These are phyloP conservation scores for Camponotus pennsylvanicus DNA, from an alignment of 1,140 invertebrate species.

Conservation along the genomic window DNA sequence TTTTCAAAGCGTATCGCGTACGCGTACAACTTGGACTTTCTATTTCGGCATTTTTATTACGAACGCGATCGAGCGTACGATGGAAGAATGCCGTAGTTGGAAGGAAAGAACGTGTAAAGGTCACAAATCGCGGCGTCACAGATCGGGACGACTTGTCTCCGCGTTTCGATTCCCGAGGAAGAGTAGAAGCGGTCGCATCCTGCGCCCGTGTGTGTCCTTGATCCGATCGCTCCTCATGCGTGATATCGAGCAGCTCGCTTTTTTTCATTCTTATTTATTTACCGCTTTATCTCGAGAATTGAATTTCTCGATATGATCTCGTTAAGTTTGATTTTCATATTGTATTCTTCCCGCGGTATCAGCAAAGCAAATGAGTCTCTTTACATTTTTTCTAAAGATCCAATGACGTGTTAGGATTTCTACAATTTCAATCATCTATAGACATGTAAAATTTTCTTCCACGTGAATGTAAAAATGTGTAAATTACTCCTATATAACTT, in stretches of 20 bases:
- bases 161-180: not conserved
- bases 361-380: too few species aligned
- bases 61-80: slow-evolving; percentile 43
- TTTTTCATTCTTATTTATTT: not conserved
- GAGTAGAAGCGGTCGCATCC: not conserved
- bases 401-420: too few species aligned
- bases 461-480: too few species aligned
- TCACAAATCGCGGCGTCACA: slow-evolving; percentile 17
- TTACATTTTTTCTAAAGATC: too few species aligned
- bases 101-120: slow-evolving; percentile 51
- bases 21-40: slow-evolving; percentile 28
- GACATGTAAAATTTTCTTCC: too few species aligned
- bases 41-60: slow-evolving; percentile 73
- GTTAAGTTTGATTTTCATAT: too few species aligned
- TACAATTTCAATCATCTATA: too few species aligned
- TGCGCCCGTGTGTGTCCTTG: not conserved
- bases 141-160: not conserved
- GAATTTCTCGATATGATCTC: too few species aligned
- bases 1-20: slow-evolving; percentile 1
- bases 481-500: too few species aligned
- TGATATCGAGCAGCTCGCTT: not conserved
- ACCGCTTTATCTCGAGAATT: too few species aligned
- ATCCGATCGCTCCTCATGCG: not conserved
- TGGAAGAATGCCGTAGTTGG: slow-evolving; percentile 19
- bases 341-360: too few species aligned